Evolutionary conservation across 2,113 vertebrate genomes (phyloP).

Genomic region (Bubo scandiacus): DNA sequence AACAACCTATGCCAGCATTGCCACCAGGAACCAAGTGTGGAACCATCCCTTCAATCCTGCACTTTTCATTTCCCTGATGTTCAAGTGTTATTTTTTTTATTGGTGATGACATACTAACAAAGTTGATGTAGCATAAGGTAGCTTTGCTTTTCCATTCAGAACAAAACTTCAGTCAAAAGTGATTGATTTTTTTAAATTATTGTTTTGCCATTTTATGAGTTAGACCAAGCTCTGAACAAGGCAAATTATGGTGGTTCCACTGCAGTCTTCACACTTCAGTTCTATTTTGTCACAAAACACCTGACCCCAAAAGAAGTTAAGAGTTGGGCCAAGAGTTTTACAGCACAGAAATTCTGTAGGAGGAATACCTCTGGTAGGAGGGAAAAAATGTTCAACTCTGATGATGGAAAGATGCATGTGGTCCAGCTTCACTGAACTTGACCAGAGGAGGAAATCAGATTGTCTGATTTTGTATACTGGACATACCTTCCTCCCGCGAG

Average conservation of each 20-base stretch:
- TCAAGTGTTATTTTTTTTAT: background rate
- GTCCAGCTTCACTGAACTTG: background rate
- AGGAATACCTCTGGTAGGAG: background rate
- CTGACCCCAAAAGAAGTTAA: background rate
- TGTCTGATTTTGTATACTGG: background rate
- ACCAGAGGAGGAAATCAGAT: background rate
- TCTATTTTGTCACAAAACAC: background rate
- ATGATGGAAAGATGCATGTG: background rate
- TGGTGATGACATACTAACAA: background rate
- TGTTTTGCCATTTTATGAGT: background rate
- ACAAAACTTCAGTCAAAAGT: background rate
- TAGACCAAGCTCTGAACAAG: background rate
- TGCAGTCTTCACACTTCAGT: background rate
- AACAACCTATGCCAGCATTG: background rate
- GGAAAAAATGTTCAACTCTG: background rate
- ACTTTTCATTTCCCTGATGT: background rate
- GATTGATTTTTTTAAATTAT: background rate
- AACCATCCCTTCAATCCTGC: background rate
- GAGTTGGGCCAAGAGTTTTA: background rate
- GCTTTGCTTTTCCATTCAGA: background rate
- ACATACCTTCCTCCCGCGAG: accelerated
- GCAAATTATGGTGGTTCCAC: background rate
- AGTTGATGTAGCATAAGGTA: background rate
- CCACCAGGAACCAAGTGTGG: background rate
- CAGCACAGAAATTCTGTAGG: background rate